Conservation (phyloP, 2,888 invertebrate species). For the Rotaria sp. region DNA sequence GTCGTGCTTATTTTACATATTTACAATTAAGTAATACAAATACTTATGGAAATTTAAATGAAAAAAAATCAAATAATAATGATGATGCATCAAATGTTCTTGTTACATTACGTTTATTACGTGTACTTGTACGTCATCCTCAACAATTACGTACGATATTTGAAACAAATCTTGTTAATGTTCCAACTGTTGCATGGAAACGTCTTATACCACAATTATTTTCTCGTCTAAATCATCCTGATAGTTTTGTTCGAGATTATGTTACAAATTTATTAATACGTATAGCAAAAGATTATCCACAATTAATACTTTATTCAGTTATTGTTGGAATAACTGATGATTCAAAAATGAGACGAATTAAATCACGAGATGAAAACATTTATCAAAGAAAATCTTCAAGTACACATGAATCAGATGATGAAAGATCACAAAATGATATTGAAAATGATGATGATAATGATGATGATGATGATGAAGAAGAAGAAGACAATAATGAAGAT, state of each 20-base stretch:
- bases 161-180: conserved; percentile 76
- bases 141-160: conserved; percentile 77
- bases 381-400: conserved; percentile 43
- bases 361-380: conserved; percentile 50
- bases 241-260: conserved; percentile 75
- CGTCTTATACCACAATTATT: conserved; percentile 88
- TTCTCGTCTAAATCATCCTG: conserved; percentile 83
- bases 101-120: conserved; percentile 75
- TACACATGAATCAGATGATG: conserved; percentile 44
- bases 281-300: conserved; percentile 81
- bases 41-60: not conserved
- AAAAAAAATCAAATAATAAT: conserved; percentile 9
- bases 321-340: conserved; percentile 65
- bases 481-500: conserved; percentile 41
- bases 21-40: conserved; percentile 52
- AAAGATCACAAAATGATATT: conserved; percentile 38
- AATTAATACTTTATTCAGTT: conserved; percentile 83
- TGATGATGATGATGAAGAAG: conserved; percentile 50
- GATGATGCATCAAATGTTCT: conserved; percentile 62
- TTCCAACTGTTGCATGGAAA: conserved; percentile 88
- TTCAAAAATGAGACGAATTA: conserved; percentile 45
- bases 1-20: conserved; percentile 74
- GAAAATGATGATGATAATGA: conserved; percentile 50
- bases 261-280: conserved; percentile 76
- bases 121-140: conserved; percentile 85